A percentile compares a stretch with the other conserved stretches of the same genome.
phyloP scores from a whole-genome alignment of 2,113 vertebrate genomes.

The Piaya cayana region DNA sequence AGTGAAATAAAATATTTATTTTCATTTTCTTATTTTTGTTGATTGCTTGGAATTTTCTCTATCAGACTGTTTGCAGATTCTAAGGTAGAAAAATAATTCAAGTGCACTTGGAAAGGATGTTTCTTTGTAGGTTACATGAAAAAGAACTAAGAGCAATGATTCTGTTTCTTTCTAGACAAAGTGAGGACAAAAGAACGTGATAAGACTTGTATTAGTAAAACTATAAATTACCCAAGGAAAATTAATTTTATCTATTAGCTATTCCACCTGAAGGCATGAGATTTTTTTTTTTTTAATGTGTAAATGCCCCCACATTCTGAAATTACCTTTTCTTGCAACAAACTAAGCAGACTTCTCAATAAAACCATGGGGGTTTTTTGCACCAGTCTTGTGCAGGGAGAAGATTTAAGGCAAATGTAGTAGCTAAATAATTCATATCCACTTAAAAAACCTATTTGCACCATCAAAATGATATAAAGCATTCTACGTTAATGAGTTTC shows the following conservation, averaged over 20 bases:
- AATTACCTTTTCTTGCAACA: not conserved
- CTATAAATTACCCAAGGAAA: not conserved
- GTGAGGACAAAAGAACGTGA: not conserved
- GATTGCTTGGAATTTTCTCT: not conserved
- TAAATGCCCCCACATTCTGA: not conserved
- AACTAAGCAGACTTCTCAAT: not conserved
- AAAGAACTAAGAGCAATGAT: not conserved
- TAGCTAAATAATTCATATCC: not conserved
- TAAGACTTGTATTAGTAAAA: not conserved
- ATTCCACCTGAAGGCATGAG: not conserved
- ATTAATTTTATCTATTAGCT: not conserved
- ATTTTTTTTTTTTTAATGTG: not conserved
- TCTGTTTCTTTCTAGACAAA: not conserved
- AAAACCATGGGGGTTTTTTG: not conserved
- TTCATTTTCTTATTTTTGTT: not conserved
- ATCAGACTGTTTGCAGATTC: not conserved
- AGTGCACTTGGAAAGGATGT: not conserved
- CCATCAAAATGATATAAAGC: not conserved
- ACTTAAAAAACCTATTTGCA: not conserved
- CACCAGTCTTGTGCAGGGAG: not conserved
- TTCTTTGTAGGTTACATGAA: not conserved
- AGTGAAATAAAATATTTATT: not conserved
- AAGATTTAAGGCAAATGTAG: not conserved
- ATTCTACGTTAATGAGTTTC: not conserved
- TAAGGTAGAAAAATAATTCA: not conserved